Conservation (phyloP, 2,888 invertebrate genomes). For the Hemaris fuciformis region DNA sequence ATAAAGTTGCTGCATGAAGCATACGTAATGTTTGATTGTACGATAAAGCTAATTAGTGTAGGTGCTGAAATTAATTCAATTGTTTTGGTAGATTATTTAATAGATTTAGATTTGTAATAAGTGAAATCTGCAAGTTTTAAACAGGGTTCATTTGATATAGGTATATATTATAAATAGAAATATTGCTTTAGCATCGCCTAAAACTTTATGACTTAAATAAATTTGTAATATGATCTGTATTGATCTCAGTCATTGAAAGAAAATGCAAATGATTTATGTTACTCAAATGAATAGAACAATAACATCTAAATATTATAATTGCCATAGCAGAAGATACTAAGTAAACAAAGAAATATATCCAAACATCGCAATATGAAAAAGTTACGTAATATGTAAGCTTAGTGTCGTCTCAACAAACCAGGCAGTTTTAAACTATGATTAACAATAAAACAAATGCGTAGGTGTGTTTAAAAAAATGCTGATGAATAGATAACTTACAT, state of each 20-base stretch:
- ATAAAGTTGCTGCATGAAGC: background rate
- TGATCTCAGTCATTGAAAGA: too few species aligned
- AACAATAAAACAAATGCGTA: background rate
- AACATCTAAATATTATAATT: too few species aligned
- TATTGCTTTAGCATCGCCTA: too few species aligned
- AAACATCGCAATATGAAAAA: background rate
- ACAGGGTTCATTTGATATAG: too few species aligned
- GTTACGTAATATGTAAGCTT: background rate
- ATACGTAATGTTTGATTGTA: background rate
- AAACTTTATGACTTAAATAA: too few species aligned
- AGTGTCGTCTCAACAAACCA: background rate
- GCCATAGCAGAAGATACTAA: background rate
- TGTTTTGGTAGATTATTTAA: background rate
- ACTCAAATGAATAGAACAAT: too few species aligned
- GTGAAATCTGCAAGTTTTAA: too few species aligned
- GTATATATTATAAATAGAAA: too few species aligned
- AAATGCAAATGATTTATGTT: too few species aligned
- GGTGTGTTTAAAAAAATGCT: slow-evolving; percentile 1
- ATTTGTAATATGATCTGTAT: too few species aligned
- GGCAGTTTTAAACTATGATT: background rate
- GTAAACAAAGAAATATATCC: background rate
- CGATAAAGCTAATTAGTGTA: background rate
- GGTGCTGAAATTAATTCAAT: background rate
- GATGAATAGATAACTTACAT: slow-evolving; percentile 1
- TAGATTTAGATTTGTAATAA: too few species aligned